Evolutionary conservation across 2,888 invertebrate genomes (phyloP).

Genomic region (Odontocerum albicorne): DNA sequence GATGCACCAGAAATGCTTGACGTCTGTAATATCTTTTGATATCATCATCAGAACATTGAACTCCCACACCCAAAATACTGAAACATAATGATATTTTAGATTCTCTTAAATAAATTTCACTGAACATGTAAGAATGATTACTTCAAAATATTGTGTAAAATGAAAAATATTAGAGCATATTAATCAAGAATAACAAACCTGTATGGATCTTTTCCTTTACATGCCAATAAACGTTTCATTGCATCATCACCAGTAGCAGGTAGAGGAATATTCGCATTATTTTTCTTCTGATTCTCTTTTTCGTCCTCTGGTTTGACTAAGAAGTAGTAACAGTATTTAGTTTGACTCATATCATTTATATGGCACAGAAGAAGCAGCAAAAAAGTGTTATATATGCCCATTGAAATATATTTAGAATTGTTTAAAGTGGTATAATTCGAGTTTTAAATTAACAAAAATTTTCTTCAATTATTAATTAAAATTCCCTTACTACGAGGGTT

Average conservation of each 20-base stretch:
- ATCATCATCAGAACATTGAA: constrained; percentile 88
- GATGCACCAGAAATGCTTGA: constrained; percentile 93
- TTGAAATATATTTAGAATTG: too few species aligned
- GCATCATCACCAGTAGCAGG: constrained; percentile 93
- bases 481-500: too few species aligned
- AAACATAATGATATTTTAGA: constrained; percentile 28
- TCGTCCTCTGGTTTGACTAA: constrained; percentile 45
- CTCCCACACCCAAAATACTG: constrained; percentile 85
- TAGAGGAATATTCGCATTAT: constrained; percentile 70
- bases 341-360: too few species aligned
- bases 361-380: too few species aligned
- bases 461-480: too few species aligned
- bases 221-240: constrained; percentile 88
- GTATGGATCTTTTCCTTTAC: constrained; percentile 95
- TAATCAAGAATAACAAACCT: constrained; percentile 58
- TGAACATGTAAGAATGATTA: neutral
- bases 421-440: too few species aligned
- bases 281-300: constrained; percentile 48
- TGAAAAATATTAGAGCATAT: too few species aligned
- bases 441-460: too few species aligned
- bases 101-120: neutral
- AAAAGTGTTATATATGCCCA: too few species aligned
- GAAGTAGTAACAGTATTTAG: too few species aligned
- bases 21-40: constrained; percentile 92
- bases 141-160: too few species aligned